These are phyloP conservation scores for Plectropomus leopardus DNA, from an alignment of 2,113 vertebrate genomes.

Conservation along the genomic window DNA sequence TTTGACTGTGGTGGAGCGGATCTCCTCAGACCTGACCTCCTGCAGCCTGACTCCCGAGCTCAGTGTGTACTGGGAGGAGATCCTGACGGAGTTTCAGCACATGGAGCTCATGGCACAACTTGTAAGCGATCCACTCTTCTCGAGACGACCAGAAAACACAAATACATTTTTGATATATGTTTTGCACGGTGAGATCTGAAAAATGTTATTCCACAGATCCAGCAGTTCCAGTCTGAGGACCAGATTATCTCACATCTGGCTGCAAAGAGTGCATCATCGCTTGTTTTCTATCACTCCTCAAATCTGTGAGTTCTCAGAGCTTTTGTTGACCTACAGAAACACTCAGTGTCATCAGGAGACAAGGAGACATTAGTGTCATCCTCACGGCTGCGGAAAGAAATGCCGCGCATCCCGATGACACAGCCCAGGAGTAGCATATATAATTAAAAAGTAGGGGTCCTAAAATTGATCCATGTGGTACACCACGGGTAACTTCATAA, in stretches of 20 bases:
- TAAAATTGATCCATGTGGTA: too few relatives aligned
- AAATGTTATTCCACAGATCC: constrained; percentile 79
- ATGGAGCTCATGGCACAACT: constrained; percentile 83
- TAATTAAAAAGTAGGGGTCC: too few relatives aligned
- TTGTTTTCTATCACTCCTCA: constrained; percentile 85
- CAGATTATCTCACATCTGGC: constrained; percentile 88
- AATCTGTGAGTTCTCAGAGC: constrained; percentile 82
- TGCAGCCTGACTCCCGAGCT: constrained; percentile 31
- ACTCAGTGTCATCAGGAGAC: too few relatives aligned
- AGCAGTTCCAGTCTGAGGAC: constrained; percentile 72
- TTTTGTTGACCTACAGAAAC: too few relatives aligned
- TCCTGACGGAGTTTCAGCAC: constrained; percentile 78
- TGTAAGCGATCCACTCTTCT: constrained; percentile 79
- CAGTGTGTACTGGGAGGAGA: constrained; percentile 75
- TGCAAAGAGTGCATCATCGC: constrained; percentile 84
- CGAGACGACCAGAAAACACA: not conserved
- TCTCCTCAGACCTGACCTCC: constrained; percentile 70
- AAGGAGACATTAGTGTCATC: too few relatives aligned
- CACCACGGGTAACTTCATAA: too few relatives aligned
- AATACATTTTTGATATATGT: not conserved
- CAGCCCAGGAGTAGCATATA: too few relatives aligned
- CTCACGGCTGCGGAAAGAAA: too few relatives aligned
- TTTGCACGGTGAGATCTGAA: not conserved
- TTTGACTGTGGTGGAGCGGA: constrained; percentile 85
- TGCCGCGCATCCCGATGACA: too few relatives aligned